Percentiles rank a stretch among this genome's conserved stretches.
Evolutionary conservation across 2,113 vertebrate species (phyloP).

Genomic region (Sturnus vulgaris): DNA sequence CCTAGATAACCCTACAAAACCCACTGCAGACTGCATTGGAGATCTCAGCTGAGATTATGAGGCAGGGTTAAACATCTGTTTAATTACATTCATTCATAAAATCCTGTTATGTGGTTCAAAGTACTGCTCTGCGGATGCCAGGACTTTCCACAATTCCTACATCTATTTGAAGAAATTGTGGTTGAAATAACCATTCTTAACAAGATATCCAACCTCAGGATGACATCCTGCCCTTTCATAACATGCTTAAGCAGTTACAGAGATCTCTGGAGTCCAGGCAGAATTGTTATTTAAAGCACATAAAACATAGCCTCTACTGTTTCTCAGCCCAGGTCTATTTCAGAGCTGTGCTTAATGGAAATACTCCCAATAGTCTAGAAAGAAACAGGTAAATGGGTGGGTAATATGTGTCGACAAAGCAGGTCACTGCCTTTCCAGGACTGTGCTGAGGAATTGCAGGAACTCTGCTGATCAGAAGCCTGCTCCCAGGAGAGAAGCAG

Average conservation of each 20-base stretch:
- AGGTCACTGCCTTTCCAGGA: not conserved
- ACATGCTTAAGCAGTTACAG: not conserved
- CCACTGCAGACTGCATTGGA: not conserved
- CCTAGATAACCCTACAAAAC: not conserved
- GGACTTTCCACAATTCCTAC: not conserved
- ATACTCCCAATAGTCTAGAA: not conserved
- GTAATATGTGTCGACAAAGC: not conserved
- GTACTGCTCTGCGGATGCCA: not conserved
- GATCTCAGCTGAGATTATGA: conserved; percentile 4
- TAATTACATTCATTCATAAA: not conserved
- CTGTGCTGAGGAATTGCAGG: not conserved
- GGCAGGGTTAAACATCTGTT: not conserved
- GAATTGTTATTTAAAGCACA: not conserved
- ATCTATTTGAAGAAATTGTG: not conserved
- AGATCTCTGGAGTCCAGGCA: not conserved
- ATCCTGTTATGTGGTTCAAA: not conserved
- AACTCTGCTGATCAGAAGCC: not conserved
- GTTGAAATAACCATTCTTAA: not conserved
- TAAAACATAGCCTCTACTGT: not conserved
- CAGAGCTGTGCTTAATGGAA: not conserved
- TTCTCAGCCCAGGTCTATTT: not conserved
- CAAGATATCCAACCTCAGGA: not conserved
- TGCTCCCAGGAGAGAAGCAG: not conserved
- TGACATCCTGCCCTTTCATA: not conserved
- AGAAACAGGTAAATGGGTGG: not conserved